Conservation (phyloP, 2,797 vertebrate genomes). For the Anomalospiza imberbis region DNA sequence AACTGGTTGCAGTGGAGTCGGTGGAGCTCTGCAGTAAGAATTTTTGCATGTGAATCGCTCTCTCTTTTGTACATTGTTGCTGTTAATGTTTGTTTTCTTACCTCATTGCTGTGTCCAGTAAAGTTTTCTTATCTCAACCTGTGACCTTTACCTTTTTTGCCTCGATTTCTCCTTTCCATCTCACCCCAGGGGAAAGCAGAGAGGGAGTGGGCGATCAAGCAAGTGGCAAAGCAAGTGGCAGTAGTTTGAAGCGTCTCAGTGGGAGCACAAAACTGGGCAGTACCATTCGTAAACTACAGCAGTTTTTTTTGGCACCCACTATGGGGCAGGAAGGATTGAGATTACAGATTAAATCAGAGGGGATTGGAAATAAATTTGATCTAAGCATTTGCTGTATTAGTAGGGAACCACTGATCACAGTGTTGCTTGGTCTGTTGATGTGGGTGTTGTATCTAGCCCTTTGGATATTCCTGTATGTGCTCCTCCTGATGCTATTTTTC, state of each 20-base stretch:
- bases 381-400: neutral
- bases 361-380: neutral
- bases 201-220: fast-evolving
- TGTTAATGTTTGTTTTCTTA: neutral
- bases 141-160: neutral
- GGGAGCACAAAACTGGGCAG: neutral
- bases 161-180: neutral
- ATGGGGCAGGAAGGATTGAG: neutral
- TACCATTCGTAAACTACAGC: neutral
- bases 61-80: neutral
- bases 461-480: neutral
- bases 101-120: neutral
- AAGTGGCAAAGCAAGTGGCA: neutral
- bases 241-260: neutral
- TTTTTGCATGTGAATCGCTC: neutral
- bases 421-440: neutral
- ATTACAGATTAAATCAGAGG: neutral
- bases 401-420: neutral
- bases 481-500: neutral
- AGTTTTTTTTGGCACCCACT: neutral
- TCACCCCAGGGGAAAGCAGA: neutral
- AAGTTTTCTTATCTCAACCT: neutral
- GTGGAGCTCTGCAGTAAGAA: neutral
- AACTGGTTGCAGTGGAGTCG: fast-evolving
- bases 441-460: neutral